Evolutionary conservation across 2,888 invertebrate species (phyloP).

Genomic region (Diabrotica balteata): DNA sequence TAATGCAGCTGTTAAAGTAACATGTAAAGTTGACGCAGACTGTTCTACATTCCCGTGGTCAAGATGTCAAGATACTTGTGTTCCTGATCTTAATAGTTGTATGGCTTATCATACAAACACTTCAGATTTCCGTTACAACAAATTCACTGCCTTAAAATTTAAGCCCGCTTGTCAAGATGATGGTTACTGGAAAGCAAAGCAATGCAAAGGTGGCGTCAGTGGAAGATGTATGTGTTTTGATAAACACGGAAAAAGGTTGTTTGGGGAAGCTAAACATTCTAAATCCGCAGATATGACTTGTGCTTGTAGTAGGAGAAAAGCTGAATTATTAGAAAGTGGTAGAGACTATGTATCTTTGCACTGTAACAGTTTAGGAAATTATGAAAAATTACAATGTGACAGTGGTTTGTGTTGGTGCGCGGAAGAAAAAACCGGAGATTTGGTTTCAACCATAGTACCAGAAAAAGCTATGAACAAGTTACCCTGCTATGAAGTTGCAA

Average conservation of each 20-base stretch:
- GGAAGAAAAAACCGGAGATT: constrained; percentile 67
- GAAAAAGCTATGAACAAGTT: constrained; percentile 66
- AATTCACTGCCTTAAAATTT: constrained; percentile 42
- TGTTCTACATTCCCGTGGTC: constrained; percentile 19
- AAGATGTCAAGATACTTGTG: constrained; percentile 26
- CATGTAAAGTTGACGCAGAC: constrained; percentile 13
- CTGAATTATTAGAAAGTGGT: constrained; percentile 61
- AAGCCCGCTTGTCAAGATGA: constrained; percentile 65
- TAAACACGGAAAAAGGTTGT: constrained; percentile 67
- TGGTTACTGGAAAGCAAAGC: constrained; percentile 68
- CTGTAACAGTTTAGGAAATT: constrained; percentile 71
- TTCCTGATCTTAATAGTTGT: constrained; percentile 35
- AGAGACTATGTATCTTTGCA: constrained; percentile 67
- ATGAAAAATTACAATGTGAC: constrained; percentile 73
- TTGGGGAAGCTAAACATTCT: constrained; percentile 70
- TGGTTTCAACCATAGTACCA: constrained; percentile 65
- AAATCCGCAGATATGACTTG: constrained; percentile 70
- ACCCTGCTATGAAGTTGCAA: constrained; percentile 65
- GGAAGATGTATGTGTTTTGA: constrained; percentile 76
- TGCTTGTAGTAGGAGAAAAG: constrained; percentile 70
- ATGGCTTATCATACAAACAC: constrained; percentile 46
- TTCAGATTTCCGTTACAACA: constrained; percentile 34
- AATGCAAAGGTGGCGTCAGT: constrained; percentile 71
- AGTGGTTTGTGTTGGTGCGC: constrained; percentile 74
- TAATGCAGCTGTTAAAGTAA: not conserved